Conservation (phyloP, 1,140 invertebrate genomes). For the Diachasmimorpha longicaudata region DNA sequence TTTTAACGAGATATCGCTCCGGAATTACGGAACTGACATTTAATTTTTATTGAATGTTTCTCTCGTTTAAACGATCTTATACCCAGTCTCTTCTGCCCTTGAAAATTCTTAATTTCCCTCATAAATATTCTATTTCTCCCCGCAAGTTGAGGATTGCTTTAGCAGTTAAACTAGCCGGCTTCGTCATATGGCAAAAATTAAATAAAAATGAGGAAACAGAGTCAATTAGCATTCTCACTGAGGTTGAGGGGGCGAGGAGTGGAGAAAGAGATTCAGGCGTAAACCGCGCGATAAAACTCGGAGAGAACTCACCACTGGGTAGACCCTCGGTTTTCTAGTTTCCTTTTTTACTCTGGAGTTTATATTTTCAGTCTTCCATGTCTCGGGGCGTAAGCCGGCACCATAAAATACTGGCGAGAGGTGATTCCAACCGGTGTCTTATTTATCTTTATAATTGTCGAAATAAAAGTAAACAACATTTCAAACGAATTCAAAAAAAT, state of each 20-base stretch:
- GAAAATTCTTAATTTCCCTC: neutral
- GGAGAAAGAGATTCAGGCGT: slow-evolving; percentile 34
- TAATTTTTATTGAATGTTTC: too few species aligned
- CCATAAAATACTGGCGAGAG: neutral
- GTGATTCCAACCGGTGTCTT: neutral
- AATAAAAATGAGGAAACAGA: slow-evolving; percentile 30
- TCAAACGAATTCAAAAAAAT: too few species aligned
- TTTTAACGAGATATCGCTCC: too few species aligned
- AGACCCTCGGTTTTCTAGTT: neutral
- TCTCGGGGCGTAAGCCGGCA: neutral
- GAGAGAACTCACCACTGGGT: slow-evolving; percentile 20
- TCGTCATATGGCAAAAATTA: neutral
- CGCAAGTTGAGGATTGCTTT: neutral
- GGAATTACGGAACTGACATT: too few species aligned
- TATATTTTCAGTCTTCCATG: slow-evolving; percentile 35
- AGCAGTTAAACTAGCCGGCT: neutral
- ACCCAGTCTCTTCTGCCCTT: too few species aligned
- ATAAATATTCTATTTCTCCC: neutral
- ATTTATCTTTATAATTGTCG: too few species aligned
- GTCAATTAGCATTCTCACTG: slow-evolving; percentile 52
- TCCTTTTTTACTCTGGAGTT: slow-evolving; percentile 20
- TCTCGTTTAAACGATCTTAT: too few species aligned
- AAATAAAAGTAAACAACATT: too few species aligned
- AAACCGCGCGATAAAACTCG: slow-evolving; percentile 55
- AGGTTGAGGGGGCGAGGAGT: neutral